These are phyloP conservation scores for Chlamydotis undulata DNA, from an alignment of 2,113 vertebrate species.

Conservation along the genomic window DNA sequence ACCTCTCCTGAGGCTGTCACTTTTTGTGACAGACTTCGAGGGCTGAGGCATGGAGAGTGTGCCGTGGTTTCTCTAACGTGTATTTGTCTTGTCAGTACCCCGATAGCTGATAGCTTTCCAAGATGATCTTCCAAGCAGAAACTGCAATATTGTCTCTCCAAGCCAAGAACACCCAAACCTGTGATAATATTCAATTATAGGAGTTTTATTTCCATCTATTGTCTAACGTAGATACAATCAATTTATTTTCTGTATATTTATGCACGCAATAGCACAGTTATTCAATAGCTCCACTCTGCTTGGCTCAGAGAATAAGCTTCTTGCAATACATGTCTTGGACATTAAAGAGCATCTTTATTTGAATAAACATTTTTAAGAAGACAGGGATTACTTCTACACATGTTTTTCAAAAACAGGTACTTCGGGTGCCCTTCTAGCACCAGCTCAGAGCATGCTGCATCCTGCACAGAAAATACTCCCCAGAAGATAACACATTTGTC, in stretches of 20 bases:
- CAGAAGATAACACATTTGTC: neutral
- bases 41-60: neutral
- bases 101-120: neutral
- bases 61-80: neutral
- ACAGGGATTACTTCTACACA: neutral
- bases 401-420: neutral
- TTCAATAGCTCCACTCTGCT: neutral
- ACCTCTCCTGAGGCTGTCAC: neutral
- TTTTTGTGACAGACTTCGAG: neutral
- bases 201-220: neutral
- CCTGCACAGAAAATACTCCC: neutral
- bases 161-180: neutral
- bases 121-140: neutral
- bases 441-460: neutral
- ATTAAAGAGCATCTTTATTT: neutral
- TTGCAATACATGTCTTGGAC: neutral
- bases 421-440: neutral
- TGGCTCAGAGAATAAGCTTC: neutral
- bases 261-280: neutral
- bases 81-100: neutral
- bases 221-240: neutral
- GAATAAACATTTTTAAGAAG: neutral
- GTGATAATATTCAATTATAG: neutral
- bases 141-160: neutral
- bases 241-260: constrained; percentile 4